Base-by-base conservation (phyloP, 2,113 vertebrate species). In the Myrmecobius fasciatus region DNA sequence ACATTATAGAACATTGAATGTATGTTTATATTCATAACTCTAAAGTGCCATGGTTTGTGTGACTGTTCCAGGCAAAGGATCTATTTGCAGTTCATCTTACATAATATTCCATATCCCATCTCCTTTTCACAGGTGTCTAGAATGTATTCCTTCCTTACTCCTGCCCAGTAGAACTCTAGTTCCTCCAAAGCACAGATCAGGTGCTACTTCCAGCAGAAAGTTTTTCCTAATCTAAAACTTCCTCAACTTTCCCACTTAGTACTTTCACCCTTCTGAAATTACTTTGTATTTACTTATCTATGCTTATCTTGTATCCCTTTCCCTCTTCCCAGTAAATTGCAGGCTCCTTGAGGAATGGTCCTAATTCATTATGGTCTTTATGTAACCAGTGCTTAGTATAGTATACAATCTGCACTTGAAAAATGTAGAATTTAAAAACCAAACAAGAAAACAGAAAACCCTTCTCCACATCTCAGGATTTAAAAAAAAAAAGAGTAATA, bases 401-500 rank as follows among this genome's bases (percentile, higher is more conserved):
- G 20, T 83, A 22, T 26, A n/a, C 17, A 83, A 43, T 24, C n/a
- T 83, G 20, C 24, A 24, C n/a, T 24, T 83, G 67, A 83, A 83
- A 83, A 83, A 83, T 83, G 7, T 43, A 43, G n/a, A 75, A 75
- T 91, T 28, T 51, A 67, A 88, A 97, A 67, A 92, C 91, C 75
- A 91, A 94, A 89, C 14, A 93, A 94, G 28, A 48, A 91, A 26
- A 43, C 25, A 92, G 90, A 24, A 83, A 93, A 91, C 54, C 52
- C 28, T 4, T 36, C 24, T 25, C 14, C 24, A 93, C 20, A 9
- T 3, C 52, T 24, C n/a, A 20, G 5, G 11, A n/a, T n/a, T n/a
- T n/a, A n/a, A n/a, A n/a, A n/a, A n/a, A n/a, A n/a, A n/a, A n/a
- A n/a, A n/a, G 25, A 53, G 75, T 52, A 91, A 8, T 54, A 46